A percentile compares a stretch with the other conserved stretches of the same genome.
Evolutionary conservation across 2,888 invertebrate species (phyloP).

Genomic region (Ormyrus nitidulus): DNA sequence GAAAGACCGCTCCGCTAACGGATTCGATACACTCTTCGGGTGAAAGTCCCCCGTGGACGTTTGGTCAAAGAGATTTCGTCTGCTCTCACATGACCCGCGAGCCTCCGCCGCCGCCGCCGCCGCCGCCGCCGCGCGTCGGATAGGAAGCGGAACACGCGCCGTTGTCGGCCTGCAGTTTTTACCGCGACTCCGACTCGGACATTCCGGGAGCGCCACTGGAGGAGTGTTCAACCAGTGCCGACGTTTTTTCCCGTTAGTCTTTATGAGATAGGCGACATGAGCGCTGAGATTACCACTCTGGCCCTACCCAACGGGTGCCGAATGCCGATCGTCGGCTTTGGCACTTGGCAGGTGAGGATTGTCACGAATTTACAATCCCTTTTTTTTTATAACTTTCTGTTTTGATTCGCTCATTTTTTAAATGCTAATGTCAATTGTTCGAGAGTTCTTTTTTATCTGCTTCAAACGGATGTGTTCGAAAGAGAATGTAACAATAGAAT

Average conservation of each 20-base stretch:
- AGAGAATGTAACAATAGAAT: too few species aligned
- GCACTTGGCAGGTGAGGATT: slow-evolving; percentile 85
- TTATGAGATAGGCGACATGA: slow-evolving; percentile 17
- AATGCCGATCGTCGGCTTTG: slow-evolving; percentile 86
- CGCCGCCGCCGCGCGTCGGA: too few species aligned
- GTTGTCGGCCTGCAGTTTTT: neutral
- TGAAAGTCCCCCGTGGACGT: slow-evolving; percentile 4
- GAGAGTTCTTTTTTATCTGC: too few species aligned
- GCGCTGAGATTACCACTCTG: slow-evolving; percentile 3
- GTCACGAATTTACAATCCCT: neutral
- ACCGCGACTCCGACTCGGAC: neutral
- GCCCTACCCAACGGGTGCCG: slow-evolving; percentile 78
- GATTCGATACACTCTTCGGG: neutral
- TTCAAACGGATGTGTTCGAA: too few species aligned
- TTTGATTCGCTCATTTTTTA: neutral
- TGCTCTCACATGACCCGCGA: too few species aligned
- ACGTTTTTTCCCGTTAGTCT: neutral
- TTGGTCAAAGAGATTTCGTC: too few species aligned
- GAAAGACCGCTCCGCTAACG: neutral
- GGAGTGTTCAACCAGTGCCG: neutral
- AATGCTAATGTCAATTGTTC: too few species aligned
- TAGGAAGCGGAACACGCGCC: too few species aligned
- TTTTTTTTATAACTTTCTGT: neutral
- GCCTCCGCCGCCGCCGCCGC: too few species aligned
- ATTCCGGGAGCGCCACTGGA: slow-evolving; percentile 14